phyloP scores from a whole-genome alignment of 1,140 invertebrate species.

The Adoxophyes honmai region DNA sequence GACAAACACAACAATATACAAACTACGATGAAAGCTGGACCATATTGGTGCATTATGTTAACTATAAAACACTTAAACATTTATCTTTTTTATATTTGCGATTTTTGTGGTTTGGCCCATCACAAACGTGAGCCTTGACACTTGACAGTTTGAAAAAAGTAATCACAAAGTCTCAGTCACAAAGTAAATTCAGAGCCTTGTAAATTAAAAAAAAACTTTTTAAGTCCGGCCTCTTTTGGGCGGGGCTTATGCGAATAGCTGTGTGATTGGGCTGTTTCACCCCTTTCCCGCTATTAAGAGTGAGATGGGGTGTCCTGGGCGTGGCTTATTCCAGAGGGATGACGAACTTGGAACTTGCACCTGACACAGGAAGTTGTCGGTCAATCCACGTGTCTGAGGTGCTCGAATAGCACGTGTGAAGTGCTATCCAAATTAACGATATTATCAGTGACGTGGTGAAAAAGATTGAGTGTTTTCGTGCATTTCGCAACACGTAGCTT shows the following conservation, averaged over 20 bases:
- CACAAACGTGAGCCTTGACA: too few relatives aligned
- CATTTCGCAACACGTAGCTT: too few relatives aligned
- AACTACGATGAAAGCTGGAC: constrained; percentile 30
- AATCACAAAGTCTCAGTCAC: too few relatives aligned
- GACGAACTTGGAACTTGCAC: constrained; percentile 33
- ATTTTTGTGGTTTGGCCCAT: background rate
- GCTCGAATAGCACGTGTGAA: constrained; percentile 41
- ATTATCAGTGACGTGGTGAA: constrained; percentile 32
- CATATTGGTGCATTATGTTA: constrained; percentile 35
- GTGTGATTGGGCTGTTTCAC: constrained; percentile 45
- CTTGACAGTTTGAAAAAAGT: too few relatives aligned
- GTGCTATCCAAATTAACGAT: background rate
- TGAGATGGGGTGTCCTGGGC: constrained; percentile 35
- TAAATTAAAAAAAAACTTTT: background rate
- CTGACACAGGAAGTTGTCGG: constrained; percentile 32
- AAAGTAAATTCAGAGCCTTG: too few relatives aligned
- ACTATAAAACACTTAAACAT: constrained; percentile 4
- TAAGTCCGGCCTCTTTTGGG: constrained; percentile 1
- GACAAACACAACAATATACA: constrained; percentile 43
- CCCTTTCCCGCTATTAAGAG: constrained; percentile 39
- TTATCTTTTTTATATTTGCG: background rate
- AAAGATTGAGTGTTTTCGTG: too few relatives aligned
- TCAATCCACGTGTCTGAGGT: constrained; percentile 51
- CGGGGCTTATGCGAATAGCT: background rate
- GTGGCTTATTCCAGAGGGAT: constrained; percentile 39